These are phyloP conservation scores for Eolophus roseicapilla DNA, from an alignment of 2,113 vertebrate genomes.

Conservation along the genomic window DNA sequence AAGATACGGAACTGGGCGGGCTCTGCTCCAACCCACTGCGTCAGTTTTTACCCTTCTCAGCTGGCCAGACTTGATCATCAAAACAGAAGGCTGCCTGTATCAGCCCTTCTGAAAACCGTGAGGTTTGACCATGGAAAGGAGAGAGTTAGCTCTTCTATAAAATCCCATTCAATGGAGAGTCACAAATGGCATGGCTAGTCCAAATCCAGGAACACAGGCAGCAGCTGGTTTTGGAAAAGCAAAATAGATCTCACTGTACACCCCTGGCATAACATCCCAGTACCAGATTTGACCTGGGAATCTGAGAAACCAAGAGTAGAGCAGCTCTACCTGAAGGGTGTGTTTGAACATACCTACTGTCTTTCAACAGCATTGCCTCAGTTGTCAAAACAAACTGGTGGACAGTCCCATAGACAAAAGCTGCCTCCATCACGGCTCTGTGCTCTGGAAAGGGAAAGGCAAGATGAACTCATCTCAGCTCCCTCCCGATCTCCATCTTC, in stretches of 20 bases:
- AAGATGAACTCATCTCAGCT: not conserved
- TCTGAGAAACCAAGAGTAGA: not conserved
- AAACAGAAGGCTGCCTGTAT: not conserved
- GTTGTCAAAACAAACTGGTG: constrained; percentile 93
- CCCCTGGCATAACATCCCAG: not conserved
- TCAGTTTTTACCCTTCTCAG: not conserved
- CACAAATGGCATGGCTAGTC: not conserved
- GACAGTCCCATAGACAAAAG: constrained; percentile 88
- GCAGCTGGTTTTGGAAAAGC: not conserved
- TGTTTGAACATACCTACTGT: constrained; percentile 77
- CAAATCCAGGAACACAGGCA: not conserved
- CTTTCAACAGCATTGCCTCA: constrained; percentile 80
- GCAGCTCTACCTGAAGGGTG: not conserved
- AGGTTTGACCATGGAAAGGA: not conserved
- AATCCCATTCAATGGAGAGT: not conserved
- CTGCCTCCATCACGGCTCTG: constrained; percentile 92
- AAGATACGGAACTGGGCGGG: not conserved
- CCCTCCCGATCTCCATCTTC: not conserved
- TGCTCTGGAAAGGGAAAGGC: constrained; percentile 79
- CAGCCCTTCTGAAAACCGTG: not conserved
- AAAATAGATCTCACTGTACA: not conserved
- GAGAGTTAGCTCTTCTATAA: not conserved
- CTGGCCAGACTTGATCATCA: not conserved
- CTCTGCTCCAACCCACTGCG: not conserved
- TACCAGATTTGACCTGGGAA: not conserved